Base-by-base conservation (phyloP, 2,797 vertebrate species). In the Crax fasciolata region DNA sequence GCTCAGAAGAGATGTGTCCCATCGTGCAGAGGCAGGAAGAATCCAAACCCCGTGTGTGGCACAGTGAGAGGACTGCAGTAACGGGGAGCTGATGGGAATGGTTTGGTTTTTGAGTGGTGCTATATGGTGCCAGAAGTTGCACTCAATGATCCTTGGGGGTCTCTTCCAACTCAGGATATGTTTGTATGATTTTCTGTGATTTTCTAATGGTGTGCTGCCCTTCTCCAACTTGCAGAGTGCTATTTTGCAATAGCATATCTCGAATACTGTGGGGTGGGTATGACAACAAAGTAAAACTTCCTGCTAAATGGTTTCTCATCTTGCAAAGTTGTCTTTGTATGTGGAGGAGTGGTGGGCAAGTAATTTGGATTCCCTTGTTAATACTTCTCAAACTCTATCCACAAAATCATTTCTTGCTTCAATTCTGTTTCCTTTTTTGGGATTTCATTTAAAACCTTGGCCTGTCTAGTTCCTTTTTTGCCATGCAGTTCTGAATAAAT, bases 11-110 rank as follows among this genome's bases (percentile, higher is more conserved):
- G 8, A 19, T 7, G 15, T 4, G 4, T 55, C 41, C 6, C 27
- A 12, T 14, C 1, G 5, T 30, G 12, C 12, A 41, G 58, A 58
- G 27, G 18, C 24, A 19, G 5, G 19, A 67, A 73, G 44, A 35
- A 11, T 62, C 43, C 0, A 0, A 66, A 15, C 30, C 27, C 4
- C 11, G 11, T 12, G 4, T 13, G 1, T 7, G 35, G 5, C 19
- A 48, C 13, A 21, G 24, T 9, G 48, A 43, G 23, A 18, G 51
- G 55, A 9, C 55, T 43, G 16, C 1, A 0, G 2, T 28, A 54
- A 44, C 1, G 10, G 39, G 17, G 30, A 7, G 48, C 27, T 43
- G 35, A 4, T 63, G 44, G 54, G 59, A 65, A 41, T 9, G 1
- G 44, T 38, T 35, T 35, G 35, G 35, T 35, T 35, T 35, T 35